A percentile compares a stretch with the other conserved stretches of the same genome.
Conservation (phyloP, 2,113 vertebrate species). For the Eupsittula cactorum region DNA sequence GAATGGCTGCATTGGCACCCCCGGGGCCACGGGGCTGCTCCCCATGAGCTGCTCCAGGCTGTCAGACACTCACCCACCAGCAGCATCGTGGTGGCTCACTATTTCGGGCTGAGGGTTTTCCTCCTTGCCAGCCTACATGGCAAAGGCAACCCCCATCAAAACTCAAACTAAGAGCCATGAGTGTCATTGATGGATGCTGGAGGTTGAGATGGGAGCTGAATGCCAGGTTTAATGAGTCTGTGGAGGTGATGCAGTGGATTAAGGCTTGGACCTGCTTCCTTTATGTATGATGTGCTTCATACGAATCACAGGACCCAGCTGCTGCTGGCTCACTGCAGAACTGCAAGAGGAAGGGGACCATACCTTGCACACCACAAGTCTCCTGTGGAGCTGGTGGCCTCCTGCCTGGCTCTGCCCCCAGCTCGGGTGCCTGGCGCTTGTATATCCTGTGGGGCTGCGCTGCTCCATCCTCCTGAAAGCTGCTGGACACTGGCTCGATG, state of each 20-base stretch:
- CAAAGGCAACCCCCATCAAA: neutral
- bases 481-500: constrained; percentile 83
- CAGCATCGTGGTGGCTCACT: no score
- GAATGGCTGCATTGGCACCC: neutral
- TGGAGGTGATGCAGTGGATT: neutral
- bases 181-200: neutral
- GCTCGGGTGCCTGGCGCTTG: constrained; percentile 74
- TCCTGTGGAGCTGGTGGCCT: neutral
- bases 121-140: neutral
- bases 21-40: neutral
- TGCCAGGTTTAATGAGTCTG: rapidly evolving
- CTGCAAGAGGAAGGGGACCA: neutral
- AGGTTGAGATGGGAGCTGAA: neutral
- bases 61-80: rapidly evolving
- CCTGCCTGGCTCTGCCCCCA: neutral
- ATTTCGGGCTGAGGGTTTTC: neutral
- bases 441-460: constrained; percentile 88
- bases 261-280: neutral
- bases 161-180: neutral
- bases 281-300: rapidly evolving
- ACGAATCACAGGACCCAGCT: neutral
- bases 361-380: constrained; percentile 58
- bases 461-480: neutral
- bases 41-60: neutral
- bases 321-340: no score